Evolutionary conservation across 2,888 invertebrate genomes (phyloP).

Genomic region (Carabus problematicus): DNA sequence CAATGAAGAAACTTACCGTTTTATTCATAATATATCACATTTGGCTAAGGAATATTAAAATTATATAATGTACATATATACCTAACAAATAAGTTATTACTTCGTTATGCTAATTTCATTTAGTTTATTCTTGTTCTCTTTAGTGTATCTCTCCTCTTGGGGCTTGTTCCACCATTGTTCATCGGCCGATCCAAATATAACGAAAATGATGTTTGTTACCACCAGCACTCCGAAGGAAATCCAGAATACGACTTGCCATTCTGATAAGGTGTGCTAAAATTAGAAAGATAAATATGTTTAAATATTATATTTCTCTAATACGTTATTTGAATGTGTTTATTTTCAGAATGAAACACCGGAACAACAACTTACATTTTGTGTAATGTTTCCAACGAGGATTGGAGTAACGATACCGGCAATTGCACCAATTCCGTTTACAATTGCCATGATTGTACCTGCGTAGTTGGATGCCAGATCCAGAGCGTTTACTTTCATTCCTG

Average conservation of each 20-base stretch:
- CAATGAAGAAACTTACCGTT: too few species aligned
- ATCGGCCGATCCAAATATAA: conserved; percentile 76
- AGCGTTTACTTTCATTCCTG: conserved; percentile 71
- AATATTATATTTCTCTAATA: background rate
- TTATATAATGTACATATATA: too few species aligned
- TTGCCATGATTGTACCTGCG: conserved; percentile 69
- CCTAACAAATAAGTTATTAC: too few species aligned
- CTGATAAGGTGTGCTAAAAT: conserved; percentile 66
- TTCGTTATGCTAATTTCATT: too few species aligned
- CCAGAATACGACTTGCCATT: conserved; percentile 85
- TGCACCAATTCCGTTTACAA: conserved; percentile 69
- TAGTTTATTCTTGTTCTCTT: too few species aligned
- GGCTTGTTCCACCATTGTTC: conserved; percentile 79
- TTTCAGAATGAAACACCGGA: background rate
- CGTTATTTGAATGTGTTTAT: too few species aligned
- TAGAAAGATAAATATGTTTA: conserved; percentile 31
- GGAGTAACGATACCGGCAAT: conserved; percentile 69
- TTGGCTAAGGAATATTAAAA: too few species aligned
- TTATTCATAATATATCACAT: too few species aligned
- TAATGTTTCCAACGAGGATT: conserved; percentile 66
- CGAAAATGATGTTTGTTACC: conserved; percentile 72
- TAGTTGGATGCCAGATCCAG: conserved; percentile 71
- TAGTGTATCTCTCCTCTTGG: too few species aligned
- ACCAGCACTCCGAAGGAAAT: conserved; percentile 74
- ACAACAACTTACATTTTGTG: conserved; percentile 64